phyloP scores from a whole-genome alignment of 1,140 invertebrate genomes.

The Lamellibrachia luymesi region DNA sequence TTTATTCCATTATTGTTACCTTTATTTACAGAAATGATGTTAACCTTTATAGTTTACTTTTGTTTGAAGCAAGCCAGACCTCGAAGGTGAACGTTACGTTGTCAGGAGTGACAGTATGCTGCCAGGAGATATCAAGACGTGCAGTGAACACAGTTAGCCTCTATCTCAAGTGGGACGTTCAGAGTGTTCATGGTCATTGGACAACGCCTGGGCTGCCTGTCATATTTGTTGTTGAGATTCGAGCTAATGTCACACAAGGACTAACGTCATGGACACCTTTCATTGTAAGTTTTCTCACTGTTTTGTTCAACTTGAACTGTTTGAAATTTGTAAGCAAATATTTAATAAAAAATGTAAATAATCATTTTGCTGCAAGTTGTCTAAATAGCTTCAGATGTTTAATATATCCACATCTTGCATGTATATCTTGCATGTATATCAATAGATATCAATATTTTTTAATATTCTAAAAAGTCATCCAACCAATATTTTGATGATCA shows the following conservation, averaged over 20 bases:
- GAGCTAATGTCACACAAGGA: not conserved
- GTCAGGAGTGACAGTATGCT: not conserved
- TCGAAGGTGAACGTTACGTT: not conserved
- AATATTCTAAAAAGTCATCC: too few species aligned
- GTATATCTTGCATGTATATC: too few species aligned
- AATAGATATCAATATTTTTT: too few species aligned
- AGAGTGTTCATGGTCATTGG: not conserved
- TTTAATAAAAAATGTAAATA: not conserved
- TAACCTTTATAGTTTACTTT: not conserved
- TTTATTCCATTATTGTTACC: not conserved
- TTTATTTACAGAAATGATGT: not conserved
- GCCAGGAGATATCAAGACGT: not conserved
- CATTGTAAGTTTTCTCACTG: not conserved
- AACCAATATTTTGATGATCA: too few species aligned
- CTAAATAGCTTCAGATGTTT: too few species aligned
- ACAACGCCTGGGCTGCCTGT: not conserved
- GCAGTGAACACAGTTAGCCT: not conserved
- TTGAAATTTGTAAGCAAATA: not conserved
- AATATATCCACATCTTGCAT: too few species aligned
- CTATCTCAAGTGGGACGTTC: not conserved
- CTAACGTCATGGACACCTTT: not conserved
- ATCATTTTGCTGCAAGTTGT: not conserved
- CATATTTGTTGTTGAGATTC: not conserved
- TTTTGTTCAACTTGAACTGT: not conserved
- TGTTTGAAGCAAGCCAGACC: not conserved